A percentile compares a stretch with the other conserved stretches of the same genome.
phyloP scores from a whole-genome alignment of 2,797 vertebrate species.

The Brachyalestes nurse region DNA sequence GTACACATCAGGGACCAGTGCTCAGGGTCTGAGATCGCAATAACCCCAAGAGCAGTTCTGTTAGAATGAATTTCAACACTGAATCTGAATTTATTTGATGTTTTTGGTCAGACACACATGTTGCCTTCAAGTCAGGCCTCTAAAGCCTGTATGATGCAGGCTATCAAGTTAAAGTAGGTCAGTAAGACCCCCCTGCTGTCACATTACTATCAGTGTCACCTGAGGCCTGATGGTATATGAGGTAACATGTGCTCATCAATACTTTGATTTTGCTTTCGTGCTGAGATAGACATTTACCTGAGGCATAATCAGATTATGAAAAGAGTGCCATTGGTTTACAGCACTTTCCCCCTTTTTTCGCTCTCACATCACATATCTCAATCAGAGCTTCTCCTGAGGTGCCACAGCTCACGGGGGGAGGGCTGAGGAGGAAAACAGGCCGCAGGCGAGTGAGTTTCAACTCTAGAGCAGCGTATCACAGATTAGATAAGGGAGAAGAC shows the following conservation, averaged over 20 bases:
- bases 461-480: not conserved
- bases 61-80: not conserved
- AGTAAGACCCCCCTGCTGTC: slow-evolving; percentile 11
- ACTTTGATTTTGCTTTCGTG: slow-evolving; percentile 39
- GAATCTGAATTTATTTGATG: not conserved
- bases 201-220: slow-evolving; percentile 36
- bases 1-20: not conserved
- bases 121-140: slow-evolving; percentile 12
- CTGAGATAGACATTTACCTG: slow-evolving; percentile 26
- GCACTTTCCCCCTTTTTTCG: slow-evolving; percentile 6
- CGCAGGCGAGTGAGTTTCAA: not conserved
- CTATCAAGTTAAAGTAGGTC: slow-evolving; percentile 26
- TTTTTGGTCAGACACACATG: slow-evolving; percentile 12
- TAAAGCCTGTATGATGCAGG: slow-evolving; percentile 4
- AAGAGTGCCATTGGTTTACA: slow-evolving; percentile 21
- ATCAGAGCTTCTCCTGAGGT: slow-evolving; percentile 20
- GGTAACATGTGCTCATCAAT: slow-evolving; percentile 39
- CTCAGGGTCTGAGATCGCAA: not conserved
- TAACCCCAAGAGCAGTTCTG: not conserved
- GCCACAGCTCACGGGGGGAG: not conserved
- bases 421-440: not conserved
- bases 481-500: not conserved
- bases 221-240: slow-evolving; percentile 17
- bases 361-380: not conserved
- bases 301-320: slow-evolving; percentile 46